Evolutionary conservation across 2,888 invertebrate genomes (phyloP).

Genomic region (Cremastobaeus sp.): DNA sequence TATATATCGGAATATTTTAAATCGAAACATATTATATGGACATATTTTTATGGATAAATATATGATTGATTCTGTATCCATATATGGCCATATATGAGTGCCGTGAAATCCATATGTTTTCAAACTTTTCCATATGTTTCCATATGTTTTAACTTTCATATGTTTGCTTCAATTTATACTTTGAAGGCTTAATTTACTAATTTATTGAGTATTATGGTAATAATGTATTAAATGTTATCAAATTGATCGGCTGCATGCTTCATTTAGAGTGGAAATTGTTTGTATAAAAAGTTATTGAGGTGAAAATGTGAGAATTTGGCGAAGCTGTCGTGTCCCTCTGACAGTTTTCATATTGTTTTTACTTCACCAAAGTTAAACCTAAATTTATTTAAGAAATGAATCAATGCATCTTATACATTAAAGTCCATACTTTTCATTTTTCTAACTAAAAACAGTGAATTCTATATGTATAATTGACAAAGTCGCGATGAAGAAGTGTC

Average conservation of each 20-base stretch:
- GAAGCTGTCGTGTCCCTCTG: conserved; percentile 12
- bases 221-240: conserved; percentile 10
- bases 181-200: conserved; percentile 15
- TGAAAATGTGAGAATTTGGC: neutral
- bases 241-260: conserved; percentile 12
- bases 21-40: no score
- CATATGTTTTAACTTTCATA: conserved; percentile 6
- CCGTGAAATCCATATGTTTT: no score
- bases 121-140: no score
- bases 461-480: conserved; percentile 21
- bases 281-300: conserved; percentile 12
- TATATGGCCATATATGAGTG: no score
- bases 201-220: conserved; percentile 16
- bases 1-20: no score
- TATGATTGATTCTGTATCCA: no score
- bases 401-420: conserved; percentile 18
- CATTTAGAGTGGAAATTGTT: conserved; percentile 17
- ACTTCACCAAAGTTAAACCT: conserved; percentile 2
- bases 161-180: conserved; percentile 7
- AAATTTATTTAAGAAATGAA: conserved; percentile 18
- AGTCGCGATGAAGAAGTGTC: neutral
- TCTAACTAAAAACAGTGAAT: conserved; percentile 19
- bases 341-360: conserved; percentile 15
- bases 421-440: conserved; percentile 22
- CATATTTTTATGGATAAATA: no score